These are phyloP conservation scores for Caenorhabditis uteleia DNA, from an alignment of 2,888 invertebrate genomes.

Conservation along the genomic window DNA sequence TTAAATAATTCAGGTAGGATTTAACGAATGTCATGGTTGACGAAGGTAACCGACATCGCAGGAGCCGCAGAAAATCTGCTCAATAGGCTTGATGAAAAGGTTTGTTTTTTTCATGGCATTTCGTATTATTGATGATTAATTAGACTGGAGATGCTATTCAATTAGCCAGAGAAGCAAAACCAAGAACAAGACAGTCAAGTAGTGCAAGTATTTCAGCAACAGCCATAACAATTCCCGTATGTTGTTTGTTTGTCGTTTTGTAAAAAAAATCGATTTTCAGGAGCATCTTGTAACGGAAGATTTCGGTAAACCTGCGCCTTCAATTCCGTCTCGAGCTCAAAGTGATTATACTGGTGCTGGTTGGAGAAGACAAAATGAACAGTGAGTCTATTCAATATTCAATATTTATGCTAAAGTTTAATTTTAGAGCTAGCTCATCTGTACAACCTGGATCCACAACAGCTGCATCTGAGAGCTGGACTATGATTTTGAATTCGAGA, in stretches of 20 bases:
- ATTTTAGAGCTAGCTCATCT: constrained; percentile 7
- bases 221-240: constrained; percentile 19
- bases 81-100: constrained; percentile 80
- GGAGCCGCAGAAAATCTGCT: constrained; percentile 72
- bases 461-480: constrained; percentile 30
- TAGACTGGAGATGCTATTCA: constrained; percentile 44
- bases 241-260: too few relatives aligned
- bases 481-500: constrained; percentile 28
- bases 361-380: constrained; percentile 15
- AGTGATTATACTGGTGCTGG: constrained; percentile 34
- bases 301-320: constrained; percentile 36
- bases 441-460: constrained; percentile 18
- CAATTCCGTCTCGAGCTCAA: constrained; percentile 45
- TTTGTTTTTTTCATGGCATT: too few relatives aligned
- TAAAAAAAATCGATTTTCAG: constrained; percentile 1
- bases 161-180: constrained; percentile 23
- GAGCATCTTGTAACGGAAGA: constrained; percentile 46
- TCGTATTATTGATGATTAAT: background rate
- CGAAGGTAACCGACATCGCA: constrained; percentile 54
- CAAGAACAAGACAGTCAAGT: constrained; percentile 22
- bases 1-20: too few relatives aligned
- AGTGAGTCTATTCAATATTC: constrained; percentile 9
- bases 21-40: constrained; percentile 57
- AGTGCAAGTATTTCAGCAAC: constrained; percentile 27
- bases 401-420: background rate